Base-by-base conservation (phyloP, 92 coral and sea anemone genomes). In the Paragorgia papillata region DNA sequence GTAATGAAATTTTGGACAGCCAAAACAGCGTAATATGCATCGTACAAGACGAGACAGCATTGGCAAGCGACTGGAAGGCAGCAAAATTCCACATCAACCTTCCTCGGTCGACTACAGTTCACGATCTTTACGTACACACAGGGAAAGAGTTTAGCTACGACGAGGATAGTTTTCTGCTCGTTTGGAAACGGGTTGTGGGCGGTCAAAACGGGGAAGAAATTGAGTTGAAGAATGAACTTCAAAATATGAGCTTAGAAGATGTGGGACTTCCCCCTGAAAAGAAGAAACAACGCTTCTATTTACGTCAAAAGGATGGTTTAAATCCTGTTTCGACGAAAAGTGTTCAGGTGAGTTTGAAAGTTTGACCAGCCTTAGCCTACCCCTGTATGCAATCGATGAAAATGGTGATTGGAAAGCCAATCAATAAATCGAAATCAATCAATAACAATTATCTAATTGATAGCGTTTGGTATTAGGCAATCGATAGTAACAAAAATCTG, bases 51-150 rank as follows among this genome's bases (percentile, higher is more conserved):
- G 99, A 91, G 46, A 94, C 97, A 9, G 77, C 62, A 3, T 31
- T 74, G 2, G n/a, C n/a, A n/a, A n/a, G n/a, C n/a, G 97, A 95
- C 46, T 89, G 96, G 97, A 85, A 87, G 62, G 81, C 27, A 29
- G 31, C 64, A 9, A 71, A 71, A 71, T 55, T 50, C 17, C 64
- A 71, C 18, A 58, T 71, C 3, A 71, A 71, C 43, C 63, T 55
- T 0, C 64, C 63, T 51, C 63, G 62, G 12, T 18, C 51, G 2
- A 71, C 63, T 0, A 48, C 46, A 2, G 43, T 71, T 18, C 64
- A 48, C 21, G 63, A 91, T 60, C 81, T 88, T 14, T 84, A 86
- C 43, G 65, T 33, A 60, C 27, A 28, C 32, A 76, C 50, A 58
- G 83, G 19, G 0, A 58, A 37, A 37, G 78, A 71, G 44, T 33